These are phyloP conservation scores for Drosophila elegans DNA, from an alignment of 1,140 invertebrate species.

Conservation along the genomic window DNA sequence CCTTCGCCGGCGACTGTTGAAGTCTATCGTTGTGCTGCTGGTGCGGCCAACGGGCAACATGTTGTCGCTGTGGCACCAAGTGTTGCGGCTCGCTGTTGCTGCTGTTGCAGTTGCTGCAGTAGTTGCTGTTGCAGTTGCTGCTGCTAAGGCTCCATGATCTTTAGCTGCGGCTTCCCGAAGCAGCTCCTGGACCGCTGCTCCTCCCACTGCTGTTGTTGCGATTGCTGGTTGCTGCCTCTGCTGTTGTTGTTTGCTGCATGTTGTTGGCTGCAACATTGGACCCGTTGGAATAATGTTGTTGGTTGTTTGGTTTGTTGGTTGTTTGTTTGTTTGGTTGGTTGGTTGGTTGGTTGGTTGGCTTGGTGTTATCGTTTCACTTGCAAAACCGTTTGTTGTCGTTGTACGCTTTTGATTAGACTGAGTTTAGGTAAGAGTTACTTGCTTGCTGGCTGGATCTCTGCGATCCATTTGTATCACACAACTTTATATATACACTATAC, in stretches of 20 bases:
- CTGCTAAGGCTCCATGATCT: slow-evolving; percentile 51
- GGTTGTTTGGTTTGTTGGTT: slow-evolving; percentile 33
- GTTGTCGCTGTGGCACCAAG: slow-evolving; percentile 36
- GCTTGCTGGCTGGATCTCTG: slow-evolving; percentile 32
- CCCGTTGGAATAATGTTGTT: slow-evolving; percentile 66
- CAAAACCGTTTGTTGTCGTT: slow-evolving; percentile 77
- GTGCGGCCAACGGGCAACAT: slow-evolving; percentile 55
- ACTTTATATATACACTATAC: slow-evolving; percentile 77
- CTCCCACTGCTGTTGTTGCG: slow-evolving; percentile 31
- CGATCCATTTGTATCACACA: slow-evolving; percentile 70
- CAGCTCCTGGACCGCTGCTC: slow-evolving; percentile 23
- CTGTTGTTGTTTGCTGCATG: slow-evolving; percentile 74
- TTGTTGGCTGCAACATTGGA: slow-evolving; percentile 81
- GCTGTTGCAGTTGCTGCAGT: slow-evolving; percentile 20
- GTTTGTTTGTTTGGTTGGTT: slow-evolving; percentile 20
- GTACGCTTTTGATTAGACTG: slow-evolving; percentile 60
- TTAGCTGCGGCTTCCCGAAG: slow-evolving; percentile 35
- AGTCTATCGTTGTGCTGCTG: slow-evolving; percentile 81
- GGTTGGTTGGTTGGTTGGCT: slow-evolving; percentile 28
- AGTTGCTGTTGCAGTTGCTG: slow-evolving; percentile 24
- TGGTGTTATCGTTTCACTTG: slow-evolving; percentile 68
- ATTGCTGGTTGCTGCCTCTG: slow-evolving; percentile 49
- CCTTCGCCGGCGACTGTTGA: slow-evolving; percentile 80
- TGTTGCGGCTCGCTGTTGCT: slow-evolving; percentile 41
- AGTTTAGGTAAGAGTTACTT: slow-evolving; percentile 45